Evolutionary conservation across 2,113 vertebrate genomes (phyloP).

Genomic region (Spheniscus mendiculus): DNA sequence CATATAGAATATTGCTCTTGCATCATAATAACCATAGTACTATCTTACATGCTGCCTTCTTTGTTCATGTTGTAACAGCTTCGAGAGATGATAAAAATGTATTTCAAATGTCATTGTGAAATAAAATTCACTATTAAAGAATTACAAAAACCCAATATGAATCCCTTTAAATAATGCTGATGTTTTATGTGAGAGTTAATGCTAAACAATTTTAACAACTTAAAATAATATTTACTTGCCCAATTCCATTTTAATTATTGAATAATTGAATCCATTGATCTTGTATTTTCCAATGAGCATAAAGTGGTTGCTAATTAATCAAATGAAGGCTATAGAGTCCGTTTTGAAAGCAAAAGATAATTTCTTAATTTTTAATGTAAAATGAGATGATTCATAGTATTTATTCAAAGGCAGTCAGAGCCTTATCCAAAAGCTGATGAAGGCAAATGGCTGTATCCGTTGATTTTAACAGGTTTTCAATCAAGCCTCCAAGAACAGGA

Average conservation of each 20-base stretch:
- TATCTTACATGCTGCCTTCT: not conserved
- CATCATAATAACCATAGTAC: not conserved
- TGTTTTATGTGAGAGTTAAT: not conserved
- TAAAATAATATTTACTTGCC: not conserved
- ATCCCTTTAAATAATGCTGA: not conserved
- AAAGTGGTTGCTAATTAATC: not conserved
- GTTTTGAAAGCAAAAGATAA: not conserved
- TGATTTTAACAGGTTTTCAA: conserved; percentile 6
- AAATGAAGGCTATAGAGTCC: not conserved
- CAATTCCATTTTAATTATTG: not conserved
- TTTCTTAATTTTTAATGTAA: not conserved
- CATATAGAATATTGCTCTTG: not conserved
- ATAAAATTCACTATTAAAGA: not conserved
- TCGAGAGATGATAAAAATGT: not conserved
- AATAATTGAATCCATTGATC: not conserved
- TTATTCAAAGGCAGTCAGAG: not conserved
- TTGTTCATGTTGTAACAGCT: not conserved
- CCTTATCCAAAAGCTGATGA: not conserved
- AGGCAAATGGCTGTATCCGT: not conserved
- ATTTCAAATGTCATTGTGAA: not conserved
- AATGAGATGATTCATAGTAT: not conserved
- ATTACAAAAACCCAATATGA: not conserved
- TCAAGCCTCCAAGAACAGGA: not conserved
- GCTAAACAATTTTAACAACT: not conserved
- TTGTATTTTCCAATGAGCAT: not conserved